phyloP scores from a whole-genome alignment of 2,888 invertebrate genomes.

The Bedellia somnulentella region DNA sequence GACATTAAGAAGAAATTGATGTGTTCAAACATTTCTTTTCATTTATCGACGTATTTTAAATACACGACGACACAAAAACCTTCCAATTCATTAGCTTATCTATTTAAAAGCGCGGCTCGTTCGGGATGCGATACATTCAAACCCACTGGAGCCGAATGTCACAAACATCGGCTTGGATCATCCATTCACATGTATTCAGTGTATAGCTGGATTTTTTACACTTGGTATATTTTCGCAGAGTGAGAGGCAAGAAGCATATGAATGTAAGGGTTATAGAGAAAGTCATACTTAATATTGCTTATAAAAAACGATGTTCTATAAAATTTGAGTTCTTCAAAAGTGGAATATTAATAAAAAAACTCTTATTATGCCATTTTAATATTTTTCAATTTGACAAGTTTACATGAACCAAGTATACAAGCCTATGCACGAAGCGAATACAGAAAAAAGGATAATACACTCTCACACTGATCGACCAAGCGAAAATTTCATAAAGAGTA shows the following conservation, averaged over 20 bases:
- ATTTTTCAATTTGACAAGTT: too few relatives aligned
- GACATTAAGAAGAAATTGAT: conserved; percentile 11
- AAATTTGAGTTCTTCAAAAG: too few relatives aligned
- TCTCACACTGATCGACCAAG: conserved; percentile 24
- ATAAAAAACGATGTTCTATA: too few relatives aligned
- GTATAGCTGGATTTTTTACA: too few relatives aligned
- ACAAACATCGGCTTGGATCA: conserved; percentile 40
- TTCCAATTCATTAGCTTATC: conserved; percentile 60
- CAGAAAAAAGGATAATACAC: conserved; percentile 31
- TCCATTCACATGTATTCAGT: conserved; percentile 18
- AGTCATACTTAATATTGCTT: too few relatives aligned
- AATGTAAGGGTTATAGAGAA: too few relatives aligned
- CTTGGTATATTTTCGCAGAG: too few relatives aligned
- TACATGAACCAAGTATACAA: conserved; percentile 22
- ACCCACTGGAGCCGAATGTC: conserved; percentile 54
- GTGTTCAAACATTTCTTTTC: conserved; percentile 19
- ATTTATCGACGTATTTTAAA: background rate
- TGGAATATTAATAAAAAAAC: too few relatives aligned
- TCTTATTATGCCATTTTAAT: too few relatives aligned
- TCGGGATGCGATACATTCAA: conserved; percentile 40
- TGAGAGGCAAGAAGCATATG: too few relatives aligned
- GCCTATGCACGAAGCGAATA: conserved; percentile 5
- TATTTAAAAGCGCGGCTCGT: conserved; percentile 44
- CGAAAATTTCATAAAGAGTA: conserved; percentile 20
- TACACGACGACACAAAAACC: conserved; percentile 26